Evolutionary conservation across 2,113 vertebrate genomes (phyloP), one percentile per base, ranked within the genome.

Genomic region (Leptobrachium ailaonicum): DNA sequence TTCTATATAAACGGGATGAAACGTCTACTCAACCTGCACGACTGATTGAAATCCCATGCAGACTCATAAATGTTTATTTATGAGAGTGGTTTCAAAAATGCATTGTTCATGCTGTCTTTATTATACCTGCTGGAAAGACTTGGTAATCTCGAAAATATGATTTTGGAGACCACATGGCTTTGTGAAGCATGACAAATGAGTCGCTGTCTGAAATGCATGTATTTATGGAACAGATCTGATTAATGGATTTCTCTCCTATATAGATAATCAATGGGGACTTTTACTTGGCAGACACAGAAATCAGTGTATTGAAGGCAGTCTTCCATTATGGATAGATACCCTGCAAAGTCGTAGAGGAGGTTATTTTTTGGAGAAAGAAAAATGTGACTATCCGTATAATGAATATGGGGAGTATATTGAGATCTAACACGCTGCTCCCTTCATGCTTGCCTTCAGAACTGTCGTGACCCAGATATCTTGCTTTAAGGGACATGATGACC

Each of bases 141-240:
- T 63, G 11, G 45, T 75, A 69, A 81, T 69, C 66, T 69, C 64
- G 12, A 68, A 80, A 80, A 69, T 40, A 67, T 74, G 63, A 43
- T 74, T 80, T 64, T 41, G 69, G 71, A 62, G 60, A 73, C 60
- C 14, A 45, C 12, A 20, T 41, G 41, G 78, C 64, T 74, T 60
- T 50, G 71, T 41, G 64, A 80, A 41, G 13, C 66, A 40, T 75
- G 72, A 75, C 66, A 75, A 73, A 81, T 66, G 66, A 69, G 53
- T 47, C 53, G 4, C 10, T 81, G 62, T 67, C 64, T 69, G 43
- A 54, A 6, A 62, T 62, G 66, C 53, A 66, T 73, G 56, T 80
- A 68, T 80, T 72, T 64, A 80, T 60, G 60, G 64, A 69, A 54
- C 72, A 80, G 44, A 41, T 11, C 79, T 75, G 79, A 75, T 75